Percentiles rank a stretch among this genome's conserved stretches.
Conservation (phyloP, 2,888 invertebrate genomes). For the Aporophyla lueneburgensis region DNA sequence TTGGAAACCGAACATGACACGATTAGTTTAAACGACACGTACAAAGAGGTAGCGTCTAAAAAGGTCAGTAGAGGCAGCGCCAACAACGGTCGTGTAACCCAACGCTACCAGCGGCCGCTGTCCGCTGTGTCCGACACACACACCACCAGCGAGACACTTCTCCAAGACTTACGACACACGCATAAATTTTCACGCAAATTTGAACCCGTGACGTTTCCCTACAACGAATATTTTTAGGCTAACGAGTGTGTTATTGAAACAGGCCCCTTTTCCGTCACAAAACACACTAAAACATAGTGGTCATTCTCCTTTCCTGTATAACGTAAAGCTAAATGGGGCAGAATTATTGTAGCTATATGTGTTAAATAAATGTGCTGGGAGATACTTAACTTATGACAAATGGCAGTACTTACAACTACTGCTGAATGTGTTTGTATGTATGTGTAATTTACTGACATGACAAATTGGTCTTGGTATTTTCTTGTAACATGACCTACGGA, state of each 20-base stretch:
- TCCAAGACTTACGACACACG: slow-evolving; percentile 78
- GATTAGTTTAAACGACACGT: slow-evolving; percentile 56
- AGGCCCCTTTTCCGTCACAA: slow-evolving; percentile 26
- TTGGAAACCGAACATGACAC: slow-evolving; percentile 36
- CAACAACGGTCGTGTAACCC: slow-evolving; percentile 70
- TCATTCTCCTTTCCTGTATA: slow-evolving; percentile 30
- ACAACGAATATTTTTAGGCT: slow-evolving; percentile 74
- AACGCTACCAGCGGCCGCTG: slow-evolving; percentile 36
- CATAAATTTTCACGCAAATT: slow-evolving; percentile 85
- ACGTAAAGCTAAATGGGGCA: slow-evolving; percentile 44
- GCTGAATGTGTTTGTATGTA: slow-evolving; percentile 37
- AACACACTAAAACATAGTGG: slow-evolving; percentile 31
- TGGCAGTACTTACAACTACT: slow-evolving; percentile 40
- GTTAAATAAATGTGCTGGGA: slow-evolving; percentile 41
- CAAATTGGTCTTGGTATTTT: slow-evolving; percentile 34
- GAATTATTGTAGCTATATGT: slow-evolving; percentile 49
- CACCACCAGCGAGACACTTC: slow-evolving; percentile 75
- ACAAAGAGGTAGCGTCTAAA: slow-evolving; percentile 59
- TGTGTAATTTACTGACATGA: slow-evolving; percentile 49
- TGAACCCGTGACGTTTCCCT: slow-evolving; percentile 72
- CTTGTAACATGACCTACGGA: slow-evolving; percentile 13
- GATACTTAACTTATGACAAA: slow-evolving; percentile 55
- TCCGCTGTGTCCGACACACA: slow-evolving; percentile 67
- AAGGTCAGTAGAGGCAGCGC: slow-evolving; percentile 64
- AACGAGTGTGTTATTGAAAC: slow-evolving; percentile 68